These are phyloP conservation scores for Erithacus rubecula DNA, from an alignment of 2,797 vertebrate genomes.

Conservation along the genomic window DNA sequence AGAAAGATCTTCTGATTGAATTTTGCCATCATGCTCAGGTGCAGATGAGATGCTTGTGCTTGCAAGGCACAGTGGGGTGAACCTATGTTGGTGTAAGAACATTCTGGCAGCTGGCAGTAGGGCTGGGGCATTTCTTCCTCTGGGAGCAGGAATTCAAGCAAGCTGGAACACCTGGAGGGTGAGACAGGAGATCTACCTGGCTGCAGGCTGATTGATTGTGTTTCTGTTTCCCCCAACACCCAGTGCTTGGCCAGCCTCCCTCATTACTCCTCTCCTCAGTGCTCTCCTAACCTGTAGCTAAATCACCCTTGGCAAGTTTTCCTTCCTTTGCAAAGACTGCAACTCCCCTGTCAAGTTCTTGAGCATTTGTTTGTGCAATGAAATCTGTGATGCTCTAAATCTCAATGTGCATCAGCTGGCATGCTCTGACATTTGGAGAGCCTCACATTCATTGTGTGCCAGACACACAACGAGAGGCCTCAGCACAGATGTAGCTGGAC, in stretches of 20 bases:
- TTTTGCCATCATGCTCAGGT: neutral
- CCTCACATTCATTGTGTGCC: constrained; percentile 34
- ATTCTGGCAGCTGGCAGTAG: neutral
- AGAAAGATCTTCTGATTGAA: neutral
- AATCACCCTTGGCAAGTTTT: constrained; percentile 55
- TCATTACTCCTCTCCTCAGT: neutral
- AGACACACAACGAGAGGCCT: constrained; percentile 49
- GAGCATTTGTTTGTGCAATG: constrained; percentile 56
- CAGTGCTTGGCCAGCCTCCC: neutral
- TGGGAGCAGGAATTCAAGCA: neutral
- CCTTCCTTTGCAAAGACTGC: neutral
- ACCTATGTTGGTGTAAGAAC: neutral
- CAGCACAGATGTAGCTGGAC: constrained; percentile 69
- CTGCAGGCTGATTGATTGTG: neutral
- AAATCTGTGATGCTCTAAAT: constrained; percentile 67
- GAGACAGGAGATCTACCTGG: neutral
- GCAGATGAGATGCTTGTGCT: neutral
- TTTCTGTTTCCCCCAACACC: neutral
- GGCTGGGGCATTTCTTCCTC: neutral
- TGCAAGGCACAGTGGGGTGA: neutral
- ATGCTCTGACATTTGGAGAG: constrained; percentile 61
- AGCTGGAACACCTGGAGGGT: neutral
- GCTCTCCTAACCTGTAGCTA: constrained; percentile 50
- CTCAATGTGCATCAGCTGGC: constrained; percentile 71
- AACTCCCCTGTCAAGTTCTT: constrained; percentile 62